Evolutionary conservation across 2,888 invertebrate genomes (phyloP).

Genomic region (Sympetrum striolatum): DNA sequence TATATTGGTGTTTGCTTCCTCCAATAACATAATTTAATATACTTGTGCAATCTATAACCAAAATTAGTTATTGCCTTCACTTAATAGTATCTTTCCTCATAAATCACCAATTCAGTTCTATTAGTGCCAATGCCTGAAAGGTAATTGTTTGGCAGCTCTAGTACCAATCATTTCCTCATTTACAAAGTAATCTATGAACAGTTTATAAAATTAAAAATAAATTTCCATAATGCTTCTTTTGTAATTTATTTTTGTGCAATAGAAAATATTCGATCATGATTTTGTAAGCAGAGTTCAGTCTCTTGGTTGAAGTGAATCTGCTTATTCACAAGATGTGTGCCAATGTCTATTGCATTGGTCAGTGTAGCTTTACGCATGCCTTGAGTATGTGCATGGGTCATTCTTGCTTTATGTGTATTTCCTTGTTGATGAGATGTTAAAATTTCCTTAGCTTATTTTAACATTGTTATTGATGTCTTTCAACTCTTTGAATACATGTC

Average conservation of each 20-base stretch:
- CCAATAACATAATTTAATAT: not conserved
- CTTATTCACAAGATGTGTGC: not conserved
- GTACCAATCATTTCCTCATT: not conserved
- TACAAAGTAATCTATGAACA: not conserved
- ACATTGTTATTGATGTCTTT: not conserved
- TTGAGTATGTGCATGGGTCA: conserved; percentile 20
- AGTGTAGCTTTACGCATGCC: conserved; percentile 17
- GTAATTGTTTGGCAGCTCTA: conserved; percentile 26
- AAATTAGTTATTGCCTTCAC: not conserved
- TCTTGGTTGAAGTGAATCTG: not conserved
- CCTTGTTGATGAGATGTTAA: not conserved
- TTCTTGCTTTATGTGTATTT: conserved; percentile 32
- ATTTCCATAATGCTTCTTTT: not conserved
- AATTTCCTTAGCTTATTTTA: conserved; percentile 9
- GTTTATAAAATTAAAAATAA: not conserved
- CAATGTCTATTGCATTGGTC: conserved; percentile 24
- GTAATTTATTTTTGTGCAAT: not conserved
- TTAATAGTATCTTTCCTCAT: not conserved
- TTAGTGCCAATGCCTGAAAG: not conserved
- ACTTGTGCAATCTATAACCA: not conserved
- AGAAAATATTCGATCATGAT: not conserved
- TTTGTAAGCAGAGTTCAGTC: not conserved
- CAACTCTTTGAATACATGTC: not conserved
- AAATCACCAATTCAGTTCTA: not conserved
- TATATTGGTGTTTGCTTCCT: conserved; percentile 29